Evolutionary conservation across 2,888 invertebrate species (phyloP), one percentile per base, ranked within the genome.

Genomic region (Epirrhoe tristata): DNA sequence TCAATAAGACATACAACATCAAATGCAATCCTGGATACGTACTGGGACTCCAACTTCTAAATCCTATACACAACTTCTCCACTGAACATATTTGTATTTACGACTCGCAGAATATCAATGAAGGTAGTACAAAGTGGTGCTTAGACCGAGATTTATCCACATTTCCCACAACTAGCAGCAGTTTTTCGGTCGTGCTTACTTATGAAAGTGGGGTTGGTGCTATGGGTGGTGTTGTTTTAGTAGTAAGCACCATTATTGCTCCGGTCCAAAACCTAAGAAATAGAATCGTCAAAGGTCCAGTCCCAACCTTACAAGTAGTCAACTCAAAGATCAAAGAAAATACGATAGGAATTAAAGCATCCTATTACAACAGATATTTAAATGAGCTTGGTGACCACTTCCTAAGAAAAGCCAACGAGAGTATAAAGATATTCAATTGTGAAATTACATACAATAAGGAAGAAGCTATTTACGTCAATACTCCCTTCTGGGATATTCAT

Each of bases 101-200:
- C 73, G 97, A 98, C 84, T 96, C 97, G 0, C 95, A 96, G 77
- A 95, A 95, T 58, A 94, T 95, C 59, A 95, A 96, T 69, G 92
- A 93, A 63, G 93, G 93, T 24, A 95, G 96, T 17, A 95, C 95
- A 58, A 86, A 95, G 60, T 98, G 98, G 98, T 95, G 96, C 75
- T 91, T 98, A 0, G 95, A 96, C 76, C 94, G 97, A 36, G 98
- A 99, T 87, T 88, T 98, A 64, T 96, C 97, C 0, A 96, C 97
- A 12, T 99, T 99, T 82, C 99, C 99, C 0, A 95, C 97, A 0
- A 96, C 98, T 0, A 98, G 98, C 62, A 96, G 95, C 73, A 97
- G 97, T 70, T 98, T 96, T 81, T 96, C 96, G 6, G 94, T 98
- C 46, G 95, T 97, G 0, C 82, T 98, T 50, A 95, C 96, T 70